Conservation (phyloP, 2,113 vertebrate genomes). For the Odontesthes bonariensis region DNA sequence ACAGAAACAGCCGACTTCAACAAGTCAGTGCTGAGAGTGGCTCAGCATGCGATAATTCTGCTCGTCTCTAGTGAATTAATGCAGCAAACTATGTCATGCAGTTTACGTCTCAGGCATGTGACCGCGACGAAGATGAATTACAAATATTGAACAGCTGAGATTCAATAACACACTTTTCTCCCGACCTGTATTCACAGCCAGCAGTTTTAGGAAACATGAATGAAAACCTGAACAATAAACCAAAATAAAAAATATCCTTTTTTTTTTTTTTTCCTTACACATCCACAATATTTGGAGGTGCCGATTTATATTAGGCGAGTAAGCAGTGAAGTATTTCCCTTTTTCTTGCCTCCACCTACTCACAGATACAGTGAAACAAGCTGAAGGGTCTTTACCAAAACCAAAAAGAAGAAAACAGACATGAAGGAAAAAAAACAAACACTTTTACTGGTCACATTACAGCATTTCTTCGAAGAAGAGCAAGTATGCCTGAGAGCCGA, state of each 20-base stretch:
- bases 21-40: slow-evolving; percentile 45
- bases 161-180: slow-evolving; percentile 16
- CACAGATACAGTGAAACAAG: slow-evolving; percentile 31
- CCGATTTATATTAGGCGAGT: slow-evolving; percentile 19
- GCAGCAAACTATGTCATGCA: slow-evolving; percentile 62
- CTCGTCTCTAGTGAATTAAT: slow-evolving; percentile 29
- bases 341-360: slow-evolving; percentile 11
- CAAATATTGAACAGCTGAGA: slow-evolving; percentile 20
- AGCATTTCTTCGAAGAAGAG: slow-evolving; percentile 96
- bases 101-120: slow-evolving; percentile 21
- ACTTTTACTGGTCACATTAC: slow-evolving; percentile 46
- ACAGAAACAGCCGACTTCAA: slow-evolving; percentile 41
- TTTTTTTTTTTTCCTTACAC: slow-evolving; percentile 16
- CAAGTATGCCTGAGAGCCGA: slow-evolving; percentile 97
- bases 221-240: slow-evolving; percentile 10
- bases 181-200: slow-evolving; percentile 1
- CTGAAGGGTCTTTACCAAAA: slow-evolving; percentile 19
- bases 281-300: slow-evolving; percentile 17
- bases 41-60: slow-evolving; percentile 59
- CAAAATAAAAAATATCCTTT: slow-evolving; percentile 8
- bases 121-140: background rate
- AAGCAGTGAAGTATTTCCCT: slow-evolving; percentile 34
- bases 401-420: slow-evolving; percentile 18
- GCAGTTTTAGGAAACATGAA: slow-evolving; percentile 19
- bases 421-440: slow-evolving; percentile 1